Evolutionary conservation across 2,888 invertebrate genomes (phyloP), one percentile per base, ranked within the genome.

Genomic region (Volucella inanis): DNA sequence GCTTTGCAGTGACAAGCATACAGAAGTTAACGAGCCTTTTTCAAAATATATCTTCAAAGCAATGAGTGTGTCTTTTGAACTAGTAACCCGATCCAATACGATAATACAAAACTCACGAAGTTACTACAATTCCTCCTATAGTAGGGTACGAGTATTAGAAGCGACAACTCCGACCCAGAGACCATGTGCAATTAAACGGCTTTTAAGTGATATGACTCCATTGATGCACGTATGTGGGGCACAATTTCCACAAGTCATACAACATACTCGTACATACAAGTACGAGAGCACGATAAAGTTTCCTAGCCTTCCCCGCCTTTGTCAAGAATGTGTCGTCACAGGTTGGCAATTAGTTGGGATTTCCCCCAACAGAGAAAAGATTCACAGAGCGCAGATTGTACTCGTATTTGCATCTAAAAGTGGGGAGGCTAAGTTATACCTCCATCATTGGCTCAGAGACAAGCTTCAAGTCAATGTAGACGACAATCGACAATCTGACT

Each of bases 311-410:
- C 15, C 43, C 31, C 10, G 14, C 41, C 43, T 10, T 12, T 0
- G 14, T 15, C 11, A 31, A 31, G 31, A 31, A 31, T 15, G 41
- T 57, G 55, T 45, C 75, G 54, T 80, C 79, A 70, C 59, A 64
- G 61, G 55, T 52, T 68, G 39, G 68, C 79, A 84, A 75, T 84
- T 84, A 84, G 79, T 65, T 70, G 70, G 84, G 79, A 75, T 75
- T 75, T 61, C 70, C 79, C 79, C 52, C 52, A 54, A 57, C 72
- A 71, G 52, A 71, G 65, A 75, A 54, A 15, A 57, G 74, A 68
- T 59, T 38, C n/a, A 43, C 54, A 62, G 41, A 12, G 41, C 15
- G 8, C 41, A 41, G 38, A 39, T n/a, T n/a, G 57, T 47, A 57
- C 8, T 57, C 43, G 50, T 57, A 74, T 64, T 75, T 75, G 70